These are phyloP conservation scores for Philopedon plagiatum DNA, from an alignment of 2,888 invertebrate genomes.

Conservation along the genomic window DNA sequence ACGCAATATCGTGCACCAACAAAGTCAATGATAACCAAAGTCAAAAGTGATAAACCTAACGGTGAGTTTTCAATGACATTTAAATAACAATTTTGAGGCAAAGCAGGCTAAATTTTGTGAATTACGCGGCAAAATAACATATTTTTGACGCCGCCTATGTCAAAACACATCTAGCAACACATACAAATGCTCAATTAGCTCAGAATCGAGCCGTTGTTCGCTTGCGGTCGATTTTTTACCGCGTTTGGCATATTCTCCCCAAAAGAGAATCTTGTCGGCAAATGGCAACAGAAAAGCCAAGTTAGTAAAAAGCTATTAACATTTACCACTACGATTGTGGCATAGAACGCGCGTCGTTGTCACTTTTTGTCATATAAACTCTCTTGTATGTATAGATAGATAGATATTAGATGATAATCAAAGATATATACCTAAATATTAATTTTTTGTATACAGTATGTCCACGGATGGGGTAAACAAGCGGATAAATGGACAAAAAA, in stretches of 20 bases:
- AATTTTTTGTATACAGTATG: no score
- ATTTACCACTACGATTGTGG: slow-evolving; percentile 47
- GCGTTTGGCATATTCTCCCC: slow-evolving; percentile 37
- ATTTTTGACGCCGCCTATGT: not conserved
- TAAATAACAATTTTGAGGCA: no score
- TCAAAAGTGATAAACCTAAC: no score
- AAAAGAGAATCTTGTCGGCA: slow-evolving; percentile 37
- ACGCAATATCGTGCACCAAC: no score
- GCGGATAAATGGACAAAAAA: no score
- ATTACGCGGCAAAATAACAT: not conserved
- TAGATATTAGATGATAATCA: no score
- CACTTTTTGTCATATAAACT: slow-evolving; percentile 38
- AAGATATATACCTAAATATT: no score
- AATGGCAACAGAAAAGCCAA: slow-evolving; percentile 33
- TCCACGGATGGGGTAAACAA: no score
- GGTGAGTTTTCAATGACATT: no score
- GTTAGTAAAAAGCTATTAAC: slow-evolving; percentile 44
- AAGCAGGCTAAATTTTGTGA: not conserved
- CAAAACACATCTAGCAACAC: slow-evolving; percentile 55
- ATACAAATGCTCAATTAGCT: slow-evolving; percentile 69
- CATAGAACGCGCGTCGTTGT: slow-evolving; percentile 31
- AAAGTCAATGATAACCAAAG: no score
- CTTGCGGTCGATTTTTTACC: slow-evolving; percentile 30
- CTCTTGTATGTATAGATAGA: no score
- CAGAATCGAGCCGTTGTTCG: slow-evolving; percentile 39